Conservation (phyloP, 2,113 vertebrate genomes). For the Melospiza georgiana region DNA sequence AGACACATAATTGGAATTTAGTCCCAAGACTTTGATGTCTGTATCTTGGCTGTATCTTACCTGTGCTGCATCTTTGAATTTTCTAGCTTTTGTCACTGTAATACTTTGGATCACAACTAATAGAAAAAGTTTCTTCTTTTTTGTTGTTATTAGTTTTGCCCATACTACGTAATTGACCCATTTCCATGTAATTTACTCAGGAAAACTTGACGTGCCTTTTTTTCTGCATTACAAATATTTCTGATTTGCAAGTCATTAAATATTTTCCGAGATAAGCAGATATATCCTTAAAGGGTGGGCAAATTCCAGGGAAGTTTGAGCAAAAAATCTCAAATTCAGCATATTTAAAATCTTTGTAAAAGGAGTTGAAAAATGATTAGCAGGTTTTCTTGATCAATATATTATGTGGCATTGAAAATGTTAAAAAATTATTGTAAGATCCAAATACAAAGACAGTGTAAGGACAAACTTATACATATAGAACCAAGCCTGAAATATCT, state of each 20-base stretch:
- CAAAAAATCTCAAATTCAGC: not conserved
- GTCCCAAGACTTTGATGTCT: not conserved
- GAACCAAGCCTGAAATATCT: not conserved
- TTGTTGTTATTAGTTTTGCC: not conserved
- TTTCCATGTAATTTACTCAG: conserved; percentile 41
- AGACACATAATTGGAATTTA: not conserved
- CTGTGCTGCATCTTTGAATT: not conserved
- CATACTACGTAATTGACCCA: conserved; percentile 11
- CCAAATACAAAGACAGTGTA: not conserved
- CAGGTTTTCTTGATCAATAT: not conserved
- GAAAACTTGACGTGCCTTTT: not conserved
- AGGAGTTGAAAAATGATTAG: not conserved
- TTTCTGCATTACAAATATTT: conserved; percentile 12
- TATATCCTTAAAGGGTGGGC: not conserved
- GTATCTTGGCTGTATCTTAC: not conserved
- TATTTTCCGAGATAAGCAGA: not conserved
- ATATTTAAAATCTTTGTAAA: not conserved
- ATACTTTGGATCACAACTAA: not conserved
- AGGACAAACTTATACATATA: not conserved
- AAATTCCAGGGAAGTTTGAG: not conserved
- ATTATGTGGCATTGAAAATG: not conserved
- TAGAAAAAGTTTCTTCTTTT: not conserved
- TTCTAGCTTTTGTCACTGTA: not conserved
- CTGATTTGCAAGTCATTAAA: conserved; percentile 35
- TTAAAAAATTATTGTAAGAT: not conserved